Conservation (phyloP, 23 tunicate species). For the Ascidia mentula region DNA sequence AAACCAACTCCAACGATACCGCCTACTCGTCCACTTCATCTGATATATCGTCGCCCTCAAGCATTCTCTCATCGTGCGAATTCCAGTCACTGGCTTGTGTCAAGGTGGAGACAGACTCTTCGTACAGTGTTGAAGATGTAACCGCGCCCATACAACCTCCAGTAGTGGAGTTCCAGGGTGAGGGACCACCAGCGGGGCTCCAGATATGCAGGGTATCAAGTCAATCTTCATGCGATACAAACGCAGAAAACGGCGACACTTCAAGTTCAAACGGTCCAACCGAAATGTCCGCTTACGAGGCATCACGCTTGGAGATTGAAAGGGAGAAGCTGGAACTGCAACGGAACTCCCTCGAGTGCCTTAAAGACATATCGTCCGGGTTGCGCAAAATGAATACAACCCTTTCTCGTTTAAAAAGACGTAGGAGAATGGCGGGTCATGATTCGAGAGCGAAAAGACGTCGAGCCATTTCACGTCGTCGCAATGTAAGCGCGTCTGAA, state of each 20-base stretch:
- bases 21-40: conserved; percentile 1
- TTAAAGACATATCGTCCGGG: not conserved
- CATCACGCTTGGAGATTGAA: not conserved
- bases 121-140: not conserved
- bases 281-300: not conserved
- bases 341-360: not conserved
- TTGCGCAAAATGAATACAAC: not conserved
- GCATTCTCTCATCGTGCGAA: not conserved
- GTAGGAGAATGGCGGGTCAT: not conserved
- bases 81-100: not conserved
- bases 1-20: not conserved
- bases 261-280: not conserved
- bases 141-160: not conserved
- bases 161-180: not conserved
- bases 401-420: not conserved
- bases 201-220: not conserved
- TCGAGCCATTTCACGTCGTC: not conserved
- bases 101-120: not conserved
- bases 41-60: not conserved
- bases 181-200: not conserved
- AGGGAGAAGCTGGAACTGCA: not conserved
- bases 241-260: not conserved
- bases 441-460: not conserved
- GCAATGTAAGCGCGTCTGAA: not conserved
- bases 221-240: not conserved